Conservation (phyloP, 2,888 invertebrate genomes). For the Drosophila siamana region DNA sequence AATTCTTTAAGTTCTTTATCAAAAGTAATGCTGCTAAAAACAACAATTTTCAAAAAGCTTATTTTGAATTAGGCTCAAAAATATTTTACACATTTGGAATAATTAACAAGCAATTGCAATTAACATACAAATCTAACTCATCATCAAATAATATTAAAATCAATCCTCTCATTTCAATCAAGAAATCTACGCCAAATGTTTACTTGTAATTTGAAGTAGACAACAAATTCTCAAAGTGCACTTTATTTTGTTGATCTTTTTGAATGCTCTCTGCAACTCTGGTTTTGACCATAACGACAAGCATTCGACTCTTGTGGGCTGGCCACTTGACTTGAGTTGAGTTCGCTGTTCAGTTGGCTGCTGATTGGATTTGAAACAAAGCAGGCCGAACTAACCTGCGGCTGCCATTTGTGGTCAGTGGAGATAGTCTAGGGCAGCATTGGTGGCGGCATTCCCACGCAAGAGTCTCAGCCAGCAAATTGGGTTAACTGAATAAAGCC, state of each 20-base stretch:
- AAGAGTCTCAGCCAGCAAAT: constrained; percentile 61
- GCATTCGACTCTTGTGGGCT: not conserved
- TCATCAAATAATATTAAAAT: too few relatives aligned
- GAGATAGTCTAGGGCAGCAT: constrained; percentile 40
- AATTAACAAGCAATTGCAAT: too few relatives aligned
- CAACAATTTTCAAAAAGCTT: too few relatives aligned
- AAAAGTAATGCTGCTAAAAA: too few relatives aligned
- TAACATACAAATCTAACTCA: too few relatives aligned
- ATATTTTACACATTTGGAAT: too few relatives aligned
- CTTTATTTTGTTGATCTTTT: not conserved
- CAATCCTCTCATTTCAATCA: too few relatives aligned
- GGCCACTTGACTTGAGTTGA: not conserved
- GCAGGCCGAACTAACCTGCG: not conserved
- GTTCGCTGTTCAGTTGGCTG: not conserved
- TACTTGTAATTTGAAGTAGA: not conserved
- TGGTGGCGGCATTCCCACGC: constrained; percentile 63
- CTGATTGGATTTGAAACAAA: constrained; percentile 7
- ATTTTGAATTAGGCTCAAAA: too few relatives aligned
- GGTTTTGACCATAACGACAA: constrained; percentile 50
- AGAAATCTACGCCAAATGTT: not conserved
- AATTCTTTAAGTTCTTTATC: too few relatives aligned
- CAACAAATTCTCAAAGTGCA: not conserved
- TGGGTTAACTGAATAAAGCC: constrained; percentile 37
- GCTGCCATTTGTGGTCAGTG: not conserved
- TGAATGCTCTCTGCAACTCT: not conserved